Base-by-base conservation (phyloP, 2,888 invertebrate genomes). In the Steinernema carpocapsae region DNA sequence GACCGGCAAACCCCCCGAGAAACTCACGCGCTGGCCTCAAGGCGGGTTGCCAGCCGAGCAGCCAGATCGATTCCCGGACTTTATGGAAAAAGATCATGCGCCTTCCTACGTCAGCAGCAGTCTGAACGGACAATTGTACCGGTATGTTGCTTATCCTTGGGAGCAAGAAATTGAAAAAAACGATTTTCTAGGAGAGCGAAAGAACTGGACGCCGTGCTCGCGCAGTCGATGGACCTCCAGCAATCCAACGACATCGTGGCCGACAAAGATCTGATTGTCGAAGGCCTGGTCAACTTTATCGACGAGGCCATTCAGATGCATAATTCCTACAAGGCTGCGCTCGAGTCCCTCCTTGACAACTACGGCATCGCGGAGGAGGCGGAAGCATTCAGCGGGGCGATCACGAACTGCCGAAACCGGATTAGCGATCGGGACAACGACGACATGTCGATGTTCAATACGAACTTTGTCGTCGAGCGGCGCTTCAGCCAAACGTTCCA, bases 371-470 rank as follows among this genome's bases (percentile, higher is more conserved):
- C 19, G 12, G 79, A 82, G 4, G 85, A 85, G 73, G 81, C 77
- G 10, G 79, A 82, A 59, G 48, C 85, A 46, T 75, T 85, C 59
- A 79, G 81, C 14, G 83, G 83, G 12, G 82, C 79, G 73, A 78
- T 83, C 48, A 37, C 76, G 7, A 80, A 80, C 14, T 79, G 81
- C 74, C 72, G 83, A 7, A 82, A 83, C 71, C 76, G 81, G 17
- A 74, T 84, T 24, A 78, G 79, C 1, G 83, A 83, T 52, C 79
- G 79, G 56, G 86, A 85, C 72, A 78, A 81, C 45, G 86, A 86
- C 70, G 83, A 86, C 64, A 56, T 87, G 84, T 79, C 80, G 22
- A 82, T 82, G 76, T 86, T 78, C 79, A 84, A 82, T 74, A 84
- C 84, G 22, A 78, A 76, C 24, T 52, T 70, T 26, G 48, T 75